Evolutionary conservation across 2,888 invertebrate genomes (phyloP), one percentile per base, ranked within the genome.

Genomic region (Tipula vernalis): DNA sequence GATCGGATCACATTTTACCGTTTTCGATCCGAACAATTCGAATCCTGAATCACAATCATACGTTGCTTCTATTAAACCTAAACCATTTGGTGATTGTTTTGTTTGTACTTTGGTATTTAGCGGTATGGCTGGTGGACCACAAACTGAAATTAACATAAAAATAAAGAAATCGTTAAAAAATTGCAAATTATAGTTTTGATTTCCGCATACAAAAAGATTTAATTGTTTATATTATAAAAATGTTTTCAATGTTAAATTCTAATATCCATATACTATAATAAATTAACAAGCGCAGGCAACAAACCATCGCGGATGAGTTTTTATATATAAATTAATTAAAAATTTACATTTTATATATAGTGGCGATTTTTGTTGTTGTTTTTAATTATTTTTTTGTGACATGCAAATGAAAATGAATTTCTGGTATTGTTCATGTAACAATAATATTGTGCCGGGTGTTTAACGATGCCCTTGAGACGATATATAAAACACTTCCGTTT

Each of bases 21-120:
- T 93, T 41, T 94, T 93, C 13, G 95, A 93, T 2, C 98, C 98
- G 90, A 98, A 98, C 13, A 97, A 94, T 91, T 97, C 97, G 91
- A 97, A 98, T 13, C 96, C 98, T 47, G 96, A 94, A 91, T 98
- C 98, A 90, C 98, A 98, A 88, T 94, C 94, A 91, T 97, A 97
- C 42, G 94, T 94, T 71, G 97, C 97, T 94, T 93, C 88, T 90
- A 92, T 88, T 93, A 92, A 88, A 92, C 93, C 88, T 94, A 93
- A 88, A 95, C 91, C 47, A n/a, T 89, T 90, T 42, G 89, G 86
- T 93, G 92, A 86, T 83, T 87, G 57, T 28, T 89, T 88, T 36
- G 91, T 91, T 88, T 90, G 90, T 86, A 97, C 95, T 90, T 94
- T 94, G 87, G 97, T 95, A 92, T 97, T 97, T 87, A 96, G 92